phyloP scores from a whole-genome alignment of 2,797 vertebrate species.

The Argyrosomus regius region DNA sequence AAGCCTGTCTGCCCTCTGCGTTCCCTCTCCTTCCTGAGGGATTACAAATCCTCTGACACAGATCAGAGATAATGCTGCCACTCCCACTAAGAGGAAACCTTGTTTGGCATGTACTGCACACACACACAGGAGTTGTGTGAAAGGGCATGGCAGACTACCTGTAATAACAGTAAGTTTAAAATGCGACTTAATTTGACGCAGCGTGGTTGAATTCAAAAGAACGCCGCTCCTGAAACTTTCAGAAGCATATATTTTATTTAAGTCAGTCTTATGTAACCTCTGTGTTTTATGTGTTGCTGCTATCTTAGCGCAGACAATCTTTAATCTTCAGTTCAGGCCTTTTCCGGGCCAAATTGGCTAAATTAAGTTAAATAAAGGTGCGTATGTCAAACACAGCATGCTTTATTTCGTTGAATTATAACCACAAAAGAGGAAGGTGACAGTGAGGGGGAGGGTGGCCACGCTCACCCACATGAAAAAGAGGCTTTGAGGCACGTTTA shows the following conservation, averaged over 20 bases:
- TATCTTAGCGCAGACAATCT: background rate
- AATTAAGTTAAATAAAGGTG: slow-evolving; percentile 9
- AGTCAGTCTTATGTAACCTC: slow-evolving; percentile 18
- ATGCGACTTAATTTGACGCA: background rate
- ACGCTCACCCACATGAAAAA: slow-evolving; percentile 15
- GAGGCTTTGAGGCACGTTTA: background rate
- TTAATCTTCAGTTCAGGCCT: background rate
- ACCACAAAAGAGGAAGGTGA: slow-evolving; percentile 28
- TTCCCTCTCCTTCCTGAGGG: slow-evolving; percentile 56
- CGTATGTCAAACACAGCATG: slow-evolving; percentile 7
- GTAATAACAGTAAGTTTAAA: background rate
- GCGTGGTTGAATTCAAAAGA: background rate
- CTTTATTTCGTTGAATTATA: slow-evolving; percentile 4
- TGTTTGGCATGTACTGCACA: slow-evolving; percentile 43
- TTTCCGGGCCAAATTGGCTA: slow-evolving; percentile 1
- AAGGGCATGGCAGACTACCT: slow-evolving; percentile 16
- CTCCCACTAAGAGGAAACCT: slow-evolving; percentile 56
- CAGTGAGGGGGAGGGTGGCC: background rate
- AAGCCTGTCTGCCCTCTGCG: slow-evolving; percentile 7
- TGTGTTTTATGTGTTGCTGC: background rate
- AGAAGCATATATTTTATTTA: slow-evolving; percentile 1
- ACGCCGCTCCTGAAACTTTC: background rate
- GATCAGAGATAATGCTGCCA: slow-evolving; percentile 60
- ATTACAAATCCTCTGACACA: slow-evolving; percentile 51
- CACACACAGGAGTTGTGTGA: slow-evolving; percentile 13